Evolutionary conservation across 2,113 vertebrate species (phyloP).

Genomic region (Oxyura jamaicensis): DNA sequence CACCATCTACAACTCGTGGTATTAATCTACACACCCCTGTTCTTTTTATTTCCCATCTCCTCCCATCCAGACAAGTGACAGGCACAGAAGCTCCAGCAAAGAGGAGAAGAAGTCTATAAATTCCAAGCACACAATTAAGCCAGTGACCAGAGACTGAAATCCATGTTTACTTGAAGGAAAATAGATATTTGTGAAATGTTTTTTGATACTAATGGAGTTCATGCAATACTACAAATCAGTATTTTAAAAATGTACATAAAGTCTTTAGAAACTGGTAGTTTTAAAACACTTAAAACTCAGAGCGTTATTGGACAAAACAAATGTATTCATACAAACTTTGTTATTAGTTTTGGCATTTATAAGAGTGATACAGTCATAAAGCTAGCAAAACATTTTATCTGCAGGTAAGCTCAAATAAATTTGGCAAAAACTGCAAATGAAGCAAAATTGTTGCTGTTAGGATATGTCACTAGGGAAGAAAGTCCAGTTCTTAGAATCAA

Average conservation of each 20-base stretch:
- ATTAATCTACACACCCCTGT: background rate
- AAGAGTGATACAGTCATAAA: background rate
- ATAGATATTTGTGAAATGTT: background rate
- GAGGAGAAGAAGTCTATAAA: background rate
- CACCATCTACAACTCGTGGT: accelerated
- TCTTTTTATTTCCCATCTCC: background rate
- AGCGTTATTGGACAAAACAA: background rate
- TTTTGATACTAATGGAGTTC: background rate
- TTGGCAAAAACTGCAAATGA: background rate
- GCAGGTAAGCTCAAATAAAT: background rate
- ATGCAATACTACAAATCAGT: background rate
- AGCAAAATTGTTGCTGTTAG: background rate
- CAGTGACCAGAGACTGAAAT: background rate
- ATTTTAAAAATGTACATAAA: background rate
- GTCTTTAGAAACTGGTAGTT: background rate
- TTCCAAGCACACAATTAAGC: background rate
- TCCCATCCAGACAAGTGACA: background rate
- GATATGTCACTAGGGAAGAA: background rate
- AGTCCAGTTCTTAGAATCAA: background rate
- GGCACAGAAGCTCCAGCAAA: background rate
- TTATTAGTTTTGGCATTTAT: background rate
- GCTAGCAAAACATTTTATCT: background rate
- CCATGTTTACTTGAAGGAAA: background rate
- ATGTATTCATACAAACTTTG: background rate
- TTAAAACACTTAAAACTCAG: background rate